A percentile compares a stretch with the other conserved stretches of the same genome.
Conservation (phyloP, 2,113 vertebrate species). For the Piaya cayana region DNA sequence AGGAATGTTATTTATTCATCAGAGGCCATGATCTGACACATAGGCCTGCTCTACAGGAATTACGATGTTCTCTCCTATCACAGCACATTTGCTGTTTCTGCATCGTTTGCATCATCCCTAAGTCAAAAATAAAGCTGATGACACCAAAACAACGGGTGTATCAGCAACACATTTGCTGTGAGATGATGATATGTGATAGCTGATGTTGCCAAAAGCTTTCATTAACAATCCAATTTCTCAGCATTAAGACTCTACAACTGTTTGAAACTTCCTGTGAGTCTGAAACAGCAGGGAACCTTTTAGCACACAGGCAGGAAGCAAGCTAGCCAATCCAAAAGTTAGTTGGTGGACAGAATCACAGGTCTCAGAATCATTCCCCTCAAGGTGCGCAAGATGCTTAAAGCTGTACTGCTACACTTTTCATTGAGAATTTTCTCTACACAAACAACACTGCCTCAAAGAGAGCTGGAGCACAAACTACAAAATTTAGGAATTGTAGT, state of each 20-base stretch:
- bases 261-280: neutral
- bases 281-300: neutral
- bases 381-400: neutral
- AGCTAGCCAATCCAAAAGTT: neutral
- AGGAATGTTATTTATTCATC: neutral
- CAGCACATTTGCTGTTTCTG: neutral
- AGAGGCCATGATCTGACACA: neutral
- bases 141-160: neutral
- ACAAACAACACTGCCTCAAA: neutral
- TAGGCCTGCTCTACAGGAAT: neutral
- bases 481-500: neutral
- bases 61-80: neutral
- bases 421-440: neutral
- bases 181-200: neutral
- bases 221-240: neutral
- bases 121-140: neutral
- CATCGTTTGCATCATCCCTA: neutral
- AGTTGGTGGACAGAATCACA: neutral
- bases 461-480: neutral
- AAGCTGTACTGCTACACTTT: neutral
- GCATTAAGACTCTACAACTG: neutral
- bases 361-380: neutral
- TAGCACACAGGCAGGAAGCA: neutral
- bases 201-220: neutral
- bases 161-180: neutral